Percentiles rank a stretch among this genome's conserved stretches.
These are phyloP conservation scores for Gulo gulo DNA, from an alignment of 2,113 vertebrate species.

Conservation along the genomic window DNA sequence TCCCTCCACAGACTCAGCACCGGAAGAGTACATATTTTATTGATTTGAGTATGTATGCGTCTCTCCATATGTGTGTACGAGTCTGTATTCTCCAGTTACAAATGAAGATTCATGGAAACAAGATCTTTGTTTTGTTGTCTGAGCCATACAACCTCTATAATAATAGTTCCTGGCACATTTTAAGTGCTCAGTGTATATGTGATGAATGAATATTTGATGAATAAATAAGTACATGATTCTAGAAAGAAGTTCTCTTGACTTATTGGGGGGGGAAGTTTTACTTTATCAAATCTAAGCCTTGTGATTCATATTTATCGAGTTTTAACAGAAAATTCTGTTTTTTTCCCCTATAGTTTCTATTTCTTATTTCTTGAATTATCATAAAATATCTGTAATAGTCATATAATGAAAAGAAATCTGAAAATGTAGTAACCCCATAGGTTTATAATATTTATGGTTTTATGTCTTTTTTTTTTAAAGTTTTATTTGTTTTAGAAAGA, in stretches of 20 bases:
- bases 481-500: not conserved
- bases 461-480: not conserved
- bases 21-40: not conserved
- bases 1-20: not conserved
- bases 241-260: not conserved
- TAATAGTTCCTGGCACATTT: not conserved
- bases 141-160: not conserved
- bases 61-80: not conserved
- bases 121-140: not conserved
- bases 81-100: not conserved
- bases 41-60: not conserved
- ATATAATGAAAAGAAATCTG: not conserved
- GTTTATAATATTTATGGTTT: not conserved
- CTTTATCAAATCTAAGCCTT: not conserved
- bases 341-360: not conserved
- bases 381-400: not conserved
- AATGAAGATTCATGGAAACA: not conserved
- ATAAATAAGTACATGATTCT: not conserved
- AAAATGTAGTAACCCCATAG: not conserved
- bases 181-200: not conserved
- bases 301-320: not conserved
- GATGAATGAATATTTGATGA: not conserved
- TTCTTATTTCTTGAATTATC: not conserved
- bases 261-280: not conserved
- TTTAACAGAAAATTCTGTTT: not conserved